Base-by-base conservation (phyloP, 2,797 vertebrate species). In the Mus minutoides region DNA sequence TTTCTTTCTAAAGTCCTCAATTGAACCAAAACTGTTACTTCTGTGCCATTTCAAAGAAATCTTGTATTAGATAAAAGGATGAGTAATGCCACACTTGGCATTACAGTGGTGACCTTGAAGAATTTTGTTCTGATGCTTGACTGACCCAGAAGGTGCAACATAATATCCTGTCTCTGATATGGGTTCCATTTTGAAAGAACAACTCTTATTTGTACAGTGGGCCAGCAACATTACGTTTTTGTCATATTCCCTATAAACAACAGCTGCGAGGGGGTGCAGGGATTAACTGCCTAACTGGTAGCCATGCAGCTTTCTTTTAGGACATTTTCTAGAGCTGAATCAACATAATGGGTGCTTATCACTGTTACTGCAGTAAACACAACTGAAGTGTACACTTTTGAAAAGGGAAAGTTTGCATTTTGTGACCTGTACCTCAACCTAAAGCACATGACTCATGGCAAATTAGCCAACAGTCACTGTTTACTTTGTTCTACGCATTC, bases 31-130 rank as follows among this genome's bases (percentile, higher is more conserved):
- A 97, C 34, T 85, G 87, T 93, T 90, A 92, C 94, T 92, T 96
- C 91, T 93, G 95, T 96, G 56, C 37, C 29, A 46, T 64, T 92
- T 95, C 69, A 96, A 95, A 93, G 46, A 95, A 96, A 97, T 96
- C 73, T 89, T 92, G n/a, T 92, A 69, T 96, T 96, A 95, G 93
- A 93, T 96, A 94, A 94, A 91, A 80, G 43, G 80, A 95, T 83
- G 26, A 46, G 64, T 29, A 90, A 58, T 88, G 79, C 43, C 79
- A 92, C 49, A 92, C 76, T 92, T 93, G 79, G 46, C 3, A 29
- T 56, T 86, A 88, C 49, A 83, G 67, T 54, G 31, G 54, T 91
- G 67, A 88, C 37, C 80, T 83, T 97, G 37, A 75, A 93, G 88
- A 96, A 79, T 85, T 67, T 76, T 95, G 91, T 88, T 79, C n/a